Evolutionary conservation across 1,140 invertebrate genomes (phyloP).

Genomic region (Trypoxylus dichotomus): DNA sequence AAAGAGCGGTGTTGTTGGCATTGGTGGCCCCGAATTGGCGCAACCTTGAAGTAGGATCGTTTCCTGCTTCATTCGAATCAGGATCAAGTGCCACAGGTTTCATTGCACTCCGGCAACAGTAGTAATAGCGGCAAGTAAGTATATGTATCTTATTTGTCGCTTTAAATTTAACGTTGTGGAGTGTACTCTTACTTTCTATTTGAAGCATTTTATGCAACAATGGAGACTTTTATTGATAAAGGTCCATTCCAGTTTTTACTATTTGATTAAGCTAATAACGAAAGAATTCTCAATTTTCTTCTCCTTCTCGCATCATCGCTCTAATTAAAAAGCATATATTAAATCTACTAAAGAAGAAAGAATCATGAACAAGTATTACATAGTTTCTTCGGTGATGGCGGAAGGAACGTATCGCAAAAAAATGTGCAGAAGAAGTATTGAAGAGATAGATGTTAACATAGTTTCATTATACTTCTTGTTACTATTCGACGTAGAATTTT

Average conservation of each 20-base stretch:
- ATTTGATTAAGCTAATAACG: no score
- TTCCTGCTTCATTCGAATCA: conserved; percentile 17
- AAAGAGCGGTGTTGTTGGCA: neutral
- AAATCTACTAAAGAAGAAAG: neutral
- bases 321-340: neutral
- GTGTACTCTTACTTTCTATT: neutral
- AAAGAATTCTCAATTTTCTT: no score
- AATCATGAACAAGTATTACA: neutral
- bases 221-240: neutral
- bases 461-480: no score
- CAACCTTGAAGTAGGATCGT: conserved; percentile 20
- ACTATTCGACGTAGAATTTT: no score
- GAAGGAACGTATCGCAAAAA: neutral
- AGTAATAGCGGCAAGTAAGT: neutral
- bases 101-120: conserved; percentile 8
- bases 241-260: no score
- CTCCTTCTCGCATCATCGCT: neutral
- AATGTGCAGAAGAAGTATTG: neutral
- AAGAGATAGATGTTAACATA: neutral
- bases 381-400: neutral
- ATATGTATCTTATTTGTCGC: no score
- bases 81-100: conserved; percentile 22
- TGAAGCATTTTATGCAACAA: neutral
- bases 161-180: neutral
- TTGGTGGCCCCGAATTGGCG: conserved; percentile 17